phyloP scores from a whole-genome alignment of 2,888 invertebrate species.

The Hypercompe scribonia region DNA sequence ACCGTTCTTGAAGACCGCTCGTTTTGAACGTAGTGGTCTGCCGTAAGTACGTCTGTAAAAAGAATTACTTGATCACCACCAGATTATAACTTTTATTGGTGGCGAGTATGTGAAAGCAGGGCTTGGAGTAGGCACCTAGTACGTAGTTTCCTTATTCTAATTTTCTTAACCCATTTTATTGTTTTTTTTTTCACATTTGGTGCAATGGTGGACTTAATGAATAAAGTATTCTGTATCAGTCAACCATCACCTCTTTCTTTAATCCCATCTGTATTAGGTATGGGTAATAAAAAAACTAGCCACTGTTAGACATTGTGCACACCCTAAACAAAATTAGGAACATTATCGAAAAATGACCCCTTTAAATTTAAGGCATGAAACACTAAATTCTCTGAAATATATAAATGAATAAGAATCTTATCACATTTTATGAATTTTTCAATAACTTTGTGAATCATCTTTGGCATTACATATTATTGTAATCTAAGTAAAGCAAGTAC shows the following conservation, averaged over 20 bases:
- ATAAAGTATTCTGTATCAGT: too few relatives aligned
- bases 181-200: too few relatives aligned
- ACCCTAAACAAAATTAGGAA: not conserved
- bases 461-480: not conserved
- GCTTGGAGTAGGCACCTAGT: too few relatives aligned
- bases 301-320: not conserved
- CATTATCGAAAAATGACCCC: not conserved
- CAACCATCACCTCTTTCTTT: too few relatives aligned
- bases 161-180: too few relatives aligned
- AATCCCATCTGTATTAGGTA: too few relatives aligned
- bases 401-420: not conserved
- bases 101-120: too few relatives aligned
- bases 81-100: too few relatives aligned
- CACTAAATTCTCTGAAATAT: not conserved
- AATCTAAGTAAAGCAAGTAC: not conserved
- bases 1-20: slow-evolving; percentile 78
- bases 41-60: slow-evolving; percentile 67
- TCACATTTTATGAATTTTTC: not conserved
- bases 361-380: not conserved
- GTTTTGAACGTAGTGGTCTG: slow-evolving; percentile 68
- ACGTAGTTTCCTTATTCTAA: too few relatives aligned
- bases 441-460: not conserved
- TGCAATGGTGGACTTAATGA: too few relatives aligned
- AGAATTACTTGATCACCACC: slow-evolving; percentile 9
- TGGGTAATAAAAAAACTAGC: not conserved